Conservation (phyloP, 2,113 vertebrate genomes). For the Pedionomus torquatus region DNA sequence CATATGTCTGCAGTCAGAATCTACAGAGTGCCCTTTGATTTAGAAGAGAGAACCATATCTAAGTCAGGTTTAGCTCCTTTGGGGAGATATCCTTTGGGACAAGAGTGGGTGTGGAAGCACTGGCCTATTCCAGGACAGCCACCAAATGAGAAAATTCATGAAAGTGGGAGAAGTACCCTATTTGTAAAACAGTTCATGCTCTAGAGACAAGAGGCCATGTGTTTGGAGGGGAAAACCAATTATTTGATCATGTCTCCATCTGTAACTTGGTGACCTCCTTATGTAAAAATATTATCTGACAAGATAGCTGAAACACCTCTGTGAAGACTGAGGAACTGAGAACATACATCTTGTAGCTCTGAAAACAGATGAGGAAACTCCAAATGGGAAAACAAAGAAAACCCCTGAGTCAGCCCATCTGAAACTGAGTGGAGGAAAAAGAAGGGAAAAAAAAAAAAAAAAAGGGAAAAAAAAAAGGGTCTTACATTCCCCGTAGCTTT, state of each 20-base stretch:
- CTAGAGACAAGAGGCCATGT: not conserved
- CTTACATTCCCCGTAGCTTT: not conserved
- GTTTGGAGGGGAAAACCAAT: not conserved
- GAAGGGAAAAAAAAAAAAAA: too few relatives aligned
- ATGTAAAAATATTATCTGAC: not conserved
- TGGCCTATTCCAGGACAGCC: not conserved
- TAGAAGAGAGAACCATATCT: not conserved
- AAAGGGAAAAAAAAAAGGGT: not conserved
- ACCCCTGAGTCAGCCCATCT: not conserved
- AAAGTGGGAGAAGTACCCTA: not conserved
- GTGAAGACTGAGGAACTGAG: not conserved
- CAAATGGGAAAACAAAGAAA: not conserved
- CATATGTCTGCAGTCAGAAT: constrained; percentile 26
- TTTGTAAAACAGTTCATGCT: not conserved
- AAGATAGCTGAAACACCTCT: not conserved
- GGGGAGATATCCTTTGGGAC: not conserved
- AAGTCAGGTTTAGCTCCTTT: constrained; percentile 2
- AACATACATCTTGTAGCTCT: not conserved
- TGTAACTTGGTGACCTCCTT: not conserved
- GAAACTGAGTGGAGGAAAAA: not conserved
- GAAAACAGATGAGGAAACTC: not conserved
- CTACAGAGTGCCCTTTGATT: constrained; percentile 33
- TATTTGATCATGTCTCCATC: not conserved
- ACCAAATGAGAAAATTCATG: constrained; percentile 2
- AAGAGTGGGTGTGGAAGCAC: not conserved